A percentile compares a stretch with the other conserved stretches of the same genome.
Conservation (phyloP, 2,888 invertebrate species). For the Cantharis nigra region DNA sequence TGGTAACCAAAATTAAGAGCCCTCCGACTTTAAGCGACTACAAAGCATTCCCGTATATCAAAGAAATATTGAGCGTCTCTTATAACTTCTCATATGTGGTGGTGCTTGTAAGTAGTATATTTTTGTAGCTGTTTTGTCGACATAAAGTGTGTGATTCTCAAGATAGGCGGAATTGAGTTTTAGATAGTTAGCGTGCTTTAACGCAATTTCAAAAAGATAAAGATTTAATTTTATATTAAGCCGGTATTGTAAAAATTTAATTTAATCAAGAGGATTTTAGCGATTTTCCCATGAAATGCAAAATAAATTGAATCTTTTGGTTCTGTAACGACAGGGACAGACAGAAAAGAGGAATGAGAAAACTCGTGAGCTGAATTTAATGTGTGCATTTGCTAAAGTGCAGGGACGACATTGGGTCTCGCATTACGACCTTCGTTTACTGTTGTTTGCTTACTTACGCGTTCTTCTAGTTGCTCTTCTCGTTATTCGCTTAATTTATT, state of each 20-base stretch:
- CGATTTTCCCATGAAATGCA: constrained; percentile 33
- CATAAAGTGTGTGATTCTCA: constrained; percentile 30
- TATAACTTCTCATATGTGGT: constrained; percentile 35
- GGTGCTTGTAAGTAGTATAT: constrained; percentile 26
- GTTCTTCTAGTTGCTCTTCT: constrained; percentile 30
- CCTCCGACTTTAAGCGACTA: constrained; percentile 16
- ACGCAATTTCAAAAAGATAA: constrained; percentile 1
- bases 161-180: constrained; percentile 31
- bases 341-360: constrained; percentile 24
- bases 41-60: constrained; percentile 27
- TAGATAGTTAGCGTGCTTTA: constrained; percentile 8
- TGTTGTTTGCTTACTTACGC: constrained; percentile 41
- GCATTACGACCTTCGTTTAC: constrained; percentile 39
- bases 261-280: constrained; percentile 28
- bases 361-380: constrained; percentile 49
- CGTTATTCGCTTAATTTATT: constrained; percentile 39
- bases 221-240: constrained; percentile 7
- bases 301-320: constrained; percentile 34
- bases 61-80: constrained; percentile 24
- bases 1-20: constrained; percentile 34
- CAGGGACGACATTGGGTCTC: constrained; percentile 38
- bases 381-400: constrained; percentile 47
- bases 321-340: constrained; percentile 24
- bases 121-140: constrained; percentile 34
- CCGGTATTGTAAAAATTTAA: constrained; percentile 25